These are phyloP conservation scores for Corydoras maculifer DNA, from an alignment of 2,113 vertebrate genomes.

Conservation along the genomic window DNA sequence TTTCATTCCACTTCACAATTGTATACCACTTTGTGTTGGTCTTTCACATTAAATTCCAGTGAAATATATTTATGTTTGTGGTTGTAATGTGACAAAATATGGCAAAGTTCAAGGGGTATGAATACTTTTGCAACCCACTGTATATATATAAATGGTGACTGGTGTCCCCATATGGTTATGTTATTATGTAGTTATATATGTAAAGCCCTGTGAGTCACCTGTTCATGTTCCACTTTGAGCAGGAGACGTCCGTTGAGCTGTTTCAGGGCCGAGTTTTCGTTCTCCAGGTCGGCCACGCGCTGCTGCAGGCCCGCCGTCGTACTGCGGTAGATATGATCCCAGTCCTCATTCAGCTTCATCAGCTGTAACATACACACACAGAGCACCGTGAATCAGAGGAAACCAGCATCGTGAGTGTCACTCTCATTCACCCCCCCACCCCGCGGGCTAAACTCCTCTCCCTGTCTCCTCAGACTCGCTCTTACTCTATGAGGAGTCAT, in stretches of 20 bases:
- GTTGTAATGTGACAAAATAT: too few relatives aligned
- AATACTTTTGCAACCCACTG: too few relatives aligned
- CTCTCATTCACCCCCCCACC: constrained; percentile 3
- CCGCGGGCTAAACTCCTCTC: not conserved
- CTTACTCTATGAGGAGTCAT: not conserved
- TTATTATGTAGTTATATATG: not conserved
- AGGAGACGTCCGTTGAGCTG: constrained; percentile 63
- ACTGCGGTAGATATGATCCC: constrained; percentile 72
- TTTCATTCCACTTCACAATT: too few relatives aligned
- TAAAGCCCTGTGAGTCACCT: constrained; percentile 51
- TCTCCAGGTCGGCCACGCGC: constrained; percentile 54
- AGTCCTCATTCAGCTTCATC: constrained; percentile 76
- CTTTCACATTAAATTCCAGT: too few relatives aligned
- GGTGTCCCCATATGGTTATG: too few relatives aligned
- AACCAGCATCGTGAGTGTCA: not conserved
- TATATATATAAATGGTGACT: too few relatives aligned
- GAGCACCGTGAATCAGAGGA: not conserved
- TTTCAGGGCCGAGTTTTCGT: constrained; percentile 59
- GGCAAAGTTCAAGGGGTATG: too few relatives aligned
- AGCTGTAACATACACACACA: constrained; percentile 58
- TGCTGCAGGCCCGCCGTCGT: constrained; percentile 65
- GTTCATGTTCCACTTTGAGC: constrained; percentile 68
- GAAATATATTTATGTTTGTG: too few relatives aligned
- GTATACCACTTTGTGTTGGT: too few relatives aligned
- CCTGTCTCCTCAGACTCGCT: constrained; percentile 4